Evolutionary conservation across 2,113 vertebrate genomes (phyloP).

Genomic region (Perccottus glenii): DNA sequence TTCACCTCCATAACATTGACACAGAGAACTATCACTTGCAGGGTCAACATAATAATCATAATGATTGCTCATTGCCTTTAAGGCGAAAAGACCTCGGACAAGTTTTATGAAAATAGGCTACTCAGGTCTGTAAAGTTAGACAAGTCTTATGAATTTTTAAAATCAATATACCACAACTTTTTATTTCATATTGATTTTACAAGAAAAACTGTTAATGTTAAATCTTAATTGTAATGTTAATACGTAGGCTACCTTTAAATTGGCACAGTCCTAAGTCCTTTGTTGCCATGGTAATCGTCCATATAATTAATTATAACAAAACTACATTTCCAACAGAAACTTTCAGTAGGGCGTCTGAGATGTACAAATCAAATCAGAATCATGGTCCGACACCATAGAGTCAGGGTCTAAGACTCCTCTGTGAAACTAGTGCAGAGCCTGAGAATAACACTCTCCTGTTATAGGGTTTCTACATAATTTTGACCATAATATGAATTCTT

Average conservation of each 20-base stretch:
- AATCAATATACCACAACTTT: no score
- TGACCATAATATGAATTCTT: conserved; percentile 24
- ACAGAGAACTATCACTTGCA: conserved; percentile 36
- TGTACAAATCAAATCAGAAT: background rate
- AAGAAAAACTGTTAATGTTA: background rate
- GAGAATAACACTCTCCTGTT: conserved; percentile 39
- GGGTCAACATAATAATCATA: conserved; percentile 25
- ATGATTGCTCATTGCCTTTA: background rate
- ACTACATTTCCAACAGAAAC: background rate
- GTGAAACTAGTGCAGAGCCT: background rate
- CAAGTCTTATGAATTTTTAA: background rate
- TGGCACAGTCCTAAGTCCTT: no score
- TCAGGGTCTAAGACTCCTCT: background rate
- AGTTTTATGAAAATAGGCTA: no score
- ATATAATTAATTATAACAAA: background rate
- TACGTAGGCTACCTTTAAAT: no score
- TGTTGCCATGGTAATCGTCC: conserved; percentile 9
- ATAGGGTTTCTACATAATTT: conserved; percentile 41
- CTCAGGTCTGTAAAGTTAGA: background rate
- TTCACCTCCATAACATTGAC: conserved; percentile 19
- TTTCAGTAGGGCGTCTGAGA: background rate
- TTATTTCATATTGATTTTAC: background rate
- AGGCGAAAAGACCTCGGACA: no score
- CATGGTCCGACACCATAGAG: no score
- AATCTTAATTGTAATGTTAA: background rate